Percentiles rank a stretch among this genome's conserved stretches.
These are phyloP conservation scores for Matsumurasca onukii DNA, from an alignment of 1,140 invertebrate genomes.

Conservation along the genomic window DNA sequence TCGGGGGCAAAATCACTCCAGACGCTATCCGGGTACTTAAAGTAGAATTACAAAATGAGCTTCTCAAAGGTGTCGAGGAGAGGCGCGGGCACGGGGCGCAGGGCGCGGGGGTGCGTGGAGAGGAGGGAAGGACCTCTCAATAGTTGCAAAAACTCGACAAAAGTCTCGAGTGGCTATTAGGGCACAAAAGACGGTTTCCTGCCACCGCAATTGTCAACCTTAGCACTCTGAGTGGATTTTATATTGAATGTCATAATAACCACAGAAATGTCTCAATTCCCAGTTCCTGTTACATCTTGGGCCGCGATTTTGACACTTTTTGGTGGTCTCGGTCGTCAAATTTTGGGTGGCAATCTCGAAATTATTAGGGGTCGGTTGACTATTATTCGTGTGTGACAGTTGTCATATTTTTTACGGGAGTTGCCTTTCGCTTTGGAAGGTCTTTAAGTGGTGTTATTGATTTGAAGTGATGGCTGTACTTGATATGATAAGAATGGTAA, in stretches of 20 bases:
- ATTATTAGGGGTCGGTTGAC: no score
- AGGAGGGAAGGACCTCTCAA: not conserved
- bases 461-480: no score
- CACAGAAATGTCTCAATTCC: slow-evolving; percentile 13
- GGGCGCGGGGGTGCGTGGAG: not conserved
- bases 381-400: not conserved
- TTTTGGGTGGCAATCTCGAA: no score
- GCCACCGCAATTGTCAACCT: not conserved
- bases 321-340: not conserved
- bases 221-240: slow-evolving; percentile 10
- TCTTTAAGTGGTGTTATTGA: no score
- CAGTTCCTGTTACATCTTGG: slow-evolving; percentile 6
- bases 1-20: no score
- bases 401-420: no score
- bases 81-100: not conserved
- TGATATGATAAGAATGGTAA: no score
- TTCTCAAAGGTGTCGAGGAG: no score
- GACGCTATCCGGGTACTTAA: no score
- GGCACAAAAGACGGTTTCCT: slow-evolving; percentile 12
- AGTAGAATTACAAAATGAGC: slow-evolving; percentile 15
- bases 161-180: slow-evolving; percentile 5
- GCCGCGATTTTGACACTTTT: not conserved
- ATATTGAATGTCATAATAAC: slow-evolving; percentile 18
- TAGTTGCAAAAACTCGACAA: slow-evolving; percentile 2
- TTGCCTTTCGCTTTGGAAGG: no score